phyloP scores from a whole-genome alignment of 2,888 invertebrate genomes.

The Macrosiphum euphorbiae region DNA sequence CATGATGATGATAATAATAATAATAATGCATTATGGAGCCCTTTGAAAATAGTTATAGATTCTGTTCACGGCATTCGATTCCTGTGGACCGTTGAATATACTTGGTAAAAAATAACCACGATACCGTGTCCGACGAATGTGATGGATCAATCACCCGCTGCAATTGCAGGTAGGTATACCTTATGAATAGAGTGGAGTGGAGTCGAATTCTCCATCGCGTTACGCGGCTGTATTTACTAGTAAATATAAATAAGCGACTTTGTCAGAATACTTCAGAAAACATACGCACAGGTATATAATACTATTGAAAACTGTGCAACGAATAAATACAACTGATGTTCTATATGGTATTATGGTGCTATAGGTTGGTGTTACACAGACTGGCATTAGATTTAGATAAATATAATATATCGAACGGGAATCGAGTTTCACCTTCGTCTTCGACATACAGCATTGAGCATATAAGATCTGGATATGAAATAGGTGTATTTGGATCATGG shows the following conservation, averaged over 20 bases:
- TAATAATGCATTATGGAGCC: background rate
- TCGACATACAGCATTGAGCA: background rate
- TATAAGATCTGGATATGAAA: background rate
- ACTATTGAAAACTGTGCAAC: background rate
- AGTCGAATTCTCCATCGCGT: background rate
- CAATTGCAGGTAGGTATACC: background rate
- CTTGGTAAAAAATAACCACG: background rate
- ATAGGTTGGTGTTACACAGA: background rate
- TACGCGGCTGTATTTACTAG: background rate
- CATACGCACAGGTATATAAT: background rate
- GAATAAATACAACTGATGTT: background rate
- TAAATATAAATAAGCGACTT: background rate
- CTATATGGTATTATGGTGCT: background rate
- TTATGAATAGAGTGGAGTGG: background rate
- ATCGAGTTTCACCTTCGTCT: background rate
- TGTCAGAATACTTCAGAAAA: background rate
- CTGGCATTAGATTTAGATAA: background rate
- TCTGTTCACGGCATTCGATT: background rate
- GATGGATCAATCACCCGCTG: background rate
- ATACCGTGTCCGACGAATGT: background rate
- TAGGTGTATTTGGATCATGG: background rate
- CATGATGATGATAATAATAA: no score
- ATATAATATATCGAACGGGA: background rate
- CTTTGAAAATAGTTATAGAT: background rate
- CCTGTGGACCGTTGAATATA: background rate